These are phyloP conservation scores for Stenchaetothrips biformis DNA, from an alignment of 2,888 invertebrate species.

Conservation along the genomic window DNA sequence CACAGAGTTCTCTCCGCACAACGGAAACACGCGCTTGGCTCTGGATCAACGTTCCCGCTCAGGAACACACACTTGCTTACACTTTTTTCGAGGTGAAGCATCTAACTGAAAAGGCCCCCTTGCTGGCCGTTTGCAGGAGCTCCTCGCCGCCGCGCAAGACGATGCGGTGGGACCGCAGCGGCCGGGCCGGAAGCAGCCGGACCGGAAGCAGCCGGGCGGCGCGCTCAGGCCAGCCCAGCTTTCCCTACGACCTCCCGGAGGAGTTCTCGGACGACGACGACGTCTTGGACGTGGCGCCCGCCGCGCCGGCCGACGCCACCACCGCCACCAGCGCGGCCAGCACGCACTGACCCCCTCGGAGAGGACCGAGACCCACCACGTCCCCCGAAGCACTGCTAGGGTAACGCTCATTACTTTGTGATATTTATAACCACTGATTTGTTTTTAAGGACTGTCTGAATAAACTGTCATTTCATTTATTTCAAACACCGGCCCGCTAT, in stretches of 20 bases:
- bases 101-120: not conserved
- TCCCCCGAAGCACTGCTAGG: not conserved
- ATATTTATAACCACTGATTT: slow-evolving; percentile 26
- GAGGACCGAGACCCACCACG: not conserved
- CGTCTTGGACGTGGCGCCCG: not conserved
- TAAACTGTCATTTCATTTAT: slow-evolving; percentile 3
- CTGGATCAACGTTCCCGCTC: no score
- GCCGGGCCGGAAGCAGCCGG: not conserved
- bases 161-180: not conserved
- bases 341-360: not conserved
- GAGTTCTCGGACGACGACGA: not conserved
- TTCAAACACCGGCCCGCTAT: no score
- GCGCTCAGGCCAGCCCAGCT: not conserved
- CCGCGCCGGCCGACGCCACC: not conserved
- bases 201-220: not conserved
- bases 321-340: not conserved
- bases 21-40: no score
- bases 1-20: no score
- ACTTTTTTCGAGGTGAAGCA: no score
- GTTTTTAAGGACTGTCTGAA: slow-evolving; percentile 15
- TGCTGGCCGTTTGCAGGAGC: not conserved
- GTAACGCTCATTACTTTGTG: slow-evolving; percentile 20
- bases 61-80: no score
- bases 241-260: not conserved
- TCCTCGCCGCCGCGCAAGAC: slow-evolving; percentile 26